A percentile compares a stretch with the other conserved stretches of the same genome.
Evolutionary conservation across 2,888 invertebrate species (phyloP).

Genomic region (Tricholauxania praeusta): DNA sequence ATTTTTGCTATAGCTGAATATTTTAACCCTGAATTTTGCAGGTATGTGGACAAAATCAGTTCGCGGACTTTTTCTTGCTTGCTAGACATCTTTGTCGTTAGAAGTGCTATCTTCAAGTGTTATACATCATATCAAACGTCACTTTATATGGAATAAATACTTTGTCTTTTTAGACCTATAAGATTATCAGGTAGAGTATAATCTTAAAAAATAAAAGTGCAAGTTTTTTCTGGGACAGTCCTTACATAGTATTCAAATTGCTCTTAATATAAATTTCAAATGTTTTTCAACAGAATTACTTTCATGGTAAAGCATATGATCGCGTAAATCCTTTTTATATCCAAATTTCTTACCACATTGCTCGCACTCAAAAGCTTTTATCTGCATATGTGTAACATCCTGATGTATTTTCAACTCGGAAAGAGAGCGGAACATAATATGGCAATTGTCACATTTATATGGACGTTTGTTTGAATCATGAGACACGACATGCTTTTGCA

Average conservation of each 20-base stretch:
- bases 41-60: no score
- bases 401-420: constrained; percentile 47
- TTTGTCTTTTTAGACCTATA: no score
- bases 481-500: constrained; percentile 47
- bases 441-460: constrained; percentile 45
- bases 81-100: no score
- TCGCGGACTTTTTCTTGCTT: no score
- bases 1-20: no score
- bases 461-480: constrained; percentile 45
- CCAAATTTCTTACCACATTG: constrained; percentile 49
- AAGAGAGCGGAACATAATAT: constrained; percentile 40
- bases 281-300: constrained; percentile 25
- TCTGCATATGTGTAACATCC: constrained; percentile 44
- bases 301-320: constrained; percentile 48
- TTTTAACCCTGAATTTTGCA: no score
- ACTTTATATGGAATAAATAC: no score
- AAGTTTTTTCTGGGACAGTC: no score
- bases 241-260: neutral
- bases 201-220: no score
- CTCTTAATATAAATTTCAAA: neutral
- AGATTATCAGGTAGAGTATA: no score
- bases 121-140: no score
- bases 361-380: constrained; percentile 47
- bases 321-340: constrained; percentile 48
- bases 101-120: no score